Percentiles rank a stretch among this genome's conserved stretches.
Evolutionary conservation across 2,888 invertebrate genomes (phyloP).

Genomic region (Quadroppia sp.): DNA sequence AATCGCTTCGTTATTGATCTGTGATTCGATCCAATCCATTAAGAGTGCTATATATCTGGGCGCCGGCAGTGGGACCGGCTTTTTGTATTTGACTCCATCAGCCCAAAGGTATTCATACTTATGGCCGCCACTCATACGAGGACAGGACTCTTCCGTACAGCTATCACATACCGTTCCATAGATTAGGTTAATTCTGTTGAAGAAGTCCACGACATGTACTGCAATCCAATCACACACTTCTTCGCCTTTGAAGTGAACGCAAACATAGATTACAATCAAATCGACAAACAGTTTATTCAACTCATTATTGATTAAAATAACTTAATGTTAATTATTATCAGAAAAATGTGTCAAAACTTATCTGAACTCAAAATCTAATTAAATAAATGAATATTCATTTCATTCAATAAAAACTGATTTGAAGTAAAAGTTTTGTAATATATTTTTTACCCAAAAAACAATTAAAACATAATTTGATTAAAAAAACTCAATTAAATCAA

Average conservation of each 20-base stretch:
- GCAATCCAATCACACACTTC: slow-evolving; percentile 87
- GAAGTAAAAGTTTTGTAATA: too few relatives aligned
- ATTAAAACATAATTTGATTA: too few relatives aligned
- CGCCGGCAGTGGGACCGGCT: slow-evolving; percentile 73
- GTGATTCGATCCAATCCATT: slow-evolving; percentile 87
- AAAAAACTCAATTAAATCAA: too few relatives aligned
- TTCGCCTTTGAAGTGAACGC: slow-evolving; percentile 59
- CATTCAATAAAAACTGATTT: too few relatives aligned
- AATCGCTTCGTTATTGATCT: slow-evolving; percentile 79
- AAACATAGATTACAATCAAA: neutral
- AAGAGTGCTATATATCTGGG: slow-evolving; percentile 74
- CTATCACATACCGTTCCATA: slow-evolving; percentile 76
- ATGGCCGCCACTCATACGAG: slow-evolving; percentile 84
- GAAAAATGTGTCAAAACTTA: too few relatives aligned
- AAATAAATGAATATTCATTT: too few relatives aligned
- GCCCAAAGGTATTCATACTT: slow-evolving; percentile 88
- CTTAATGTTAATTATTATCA: too few relatives aligned
- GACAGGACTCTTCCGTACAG: slow-evolving; percentile 76
- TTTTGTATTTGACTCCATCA: slow-evolving; percentile 69
- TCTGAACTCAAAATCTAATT: too few relatives aligned
- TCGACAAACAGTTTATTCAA: neutral
- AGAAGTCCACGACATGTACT: slow-evolving; percentile 90
- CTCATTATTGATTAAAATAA: neutral
- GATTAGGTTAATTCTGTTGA: slow-evolving; percentile 85
- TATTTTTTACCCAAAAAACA: too few relatives aligned